phyloP scores from a whole-genome alignment of 2,888 invertebrate genomes.

The Cephalotes varians region DNA sequence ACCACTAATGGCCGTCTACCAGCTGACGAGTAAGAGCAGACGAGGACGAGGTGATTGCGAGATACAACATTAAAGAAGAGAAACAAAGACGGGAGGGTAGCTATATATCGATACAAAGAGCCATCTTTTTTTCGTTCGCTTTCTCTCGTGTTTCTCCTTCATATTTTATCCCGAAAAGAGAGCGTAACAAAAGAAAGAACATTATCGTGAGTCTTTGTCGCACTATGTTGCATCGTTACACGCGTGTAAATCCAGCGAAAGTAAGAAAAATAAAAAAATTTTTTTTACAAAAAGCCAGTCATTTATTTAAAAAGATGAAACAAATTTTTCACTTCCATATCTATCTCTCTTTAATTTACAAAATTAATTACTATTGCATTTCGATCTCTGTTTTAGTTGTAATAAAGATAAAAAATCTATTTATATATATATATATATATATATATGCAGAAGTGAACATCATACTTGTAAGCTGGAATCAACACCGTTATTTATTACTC shows the following conservation, averaged over 20 bases:
- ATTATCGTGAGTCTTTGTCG: constrained; percentile 78
- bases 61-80: constrained; percentile 34
- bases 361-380: background rate
- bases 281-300: background rate
- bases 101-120: constrained; percentile 76
- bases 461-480: constrained; percentile 56
- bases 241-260: constrained; percentile 14
- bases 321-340: background rate
- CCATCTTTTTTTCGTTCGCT: constrained; percentile 70
- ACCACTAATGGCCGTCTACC: constrained; percentile 81
- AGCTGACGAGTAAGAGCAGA: constrained; percentile 71
- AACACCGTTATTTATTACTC: constrained; percentile 74
- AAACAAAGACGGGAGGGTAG: constrained; percentile 65
- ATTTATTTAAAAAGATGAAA: background rate
- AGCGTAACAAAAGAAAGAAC: constrained; percentile 78
- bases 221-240: constrained; percentile 59
- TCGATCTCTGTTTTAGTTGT: background rate
- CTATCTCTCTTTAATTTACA: background rate
- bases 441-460: background rate
- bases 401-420: background rate
- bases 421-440: constrained; percentile 8
- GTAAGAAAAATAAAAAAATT: background rate
- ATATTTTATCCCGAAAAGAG: constrained; percentile 81
- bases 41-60: constrained; percentile 50
- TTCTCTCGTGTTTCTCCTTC: constrained; percentile 76